A percentile compares a stretch with the other conserved stretches of the same genome.
These are phyloP conservation scores for Pachycephala philippinensis DNA, from an alignment of 2,113 vertebrate species.

Conservation along the genomic window DNA sequence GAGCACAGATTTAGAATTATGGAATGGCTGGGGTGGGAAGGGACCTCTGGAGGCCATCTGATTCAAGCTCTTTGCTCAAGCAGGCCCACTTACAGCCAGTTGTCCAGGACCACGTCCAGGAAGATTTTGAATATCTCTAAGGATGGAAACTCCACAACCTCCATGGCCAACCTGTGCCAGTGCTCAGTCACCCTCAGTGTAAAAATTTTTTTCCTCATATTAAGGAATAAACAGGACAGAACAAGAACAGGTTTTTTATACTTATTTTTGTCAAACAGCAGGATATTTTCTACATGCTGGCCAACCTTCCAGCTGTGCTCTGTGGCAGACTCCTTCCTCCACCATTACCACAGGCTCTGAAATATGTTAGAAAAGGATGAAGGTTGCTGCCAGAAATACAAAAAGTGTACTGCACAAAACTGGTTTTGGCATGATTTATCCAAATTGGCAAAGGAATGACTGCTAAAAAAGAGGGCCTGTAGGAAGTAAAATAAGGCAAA, in stretches of 20 bases:
- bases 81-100: neutral
- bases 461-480: neutral
- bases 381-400: neutral
- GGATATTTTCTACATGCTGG: neutral
- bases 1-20: neutral
- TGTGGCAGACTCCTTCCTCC: neutral
- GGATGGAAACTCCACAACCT: neutral
- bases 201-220: neutral
- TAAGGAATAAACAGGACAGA: neutral
- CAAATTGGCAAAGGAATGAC: neutral
- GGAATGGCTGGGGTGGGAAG: neutral
- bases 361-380: neutral
- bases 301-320: neutral
- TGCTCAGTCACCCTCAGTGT: neutral
- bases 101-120: neutral
- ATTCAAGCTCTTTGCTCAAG: neutral
- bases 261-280: neutral
- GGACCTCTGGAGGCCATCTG: neutral
- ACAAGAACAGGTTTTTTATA: neutral
- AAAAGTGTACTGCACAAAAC: neutral
- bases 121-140: neutral
- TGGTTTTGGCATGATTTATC: neutral
- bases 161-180: accelerated
- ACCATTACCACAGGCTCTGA: neutral
- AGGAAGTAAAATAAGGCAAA: neutral